Evolutionary conservation across 1,140 invertebrate genomes (phyloP).

Genomic region (Drosophila albomicans): DNA sequence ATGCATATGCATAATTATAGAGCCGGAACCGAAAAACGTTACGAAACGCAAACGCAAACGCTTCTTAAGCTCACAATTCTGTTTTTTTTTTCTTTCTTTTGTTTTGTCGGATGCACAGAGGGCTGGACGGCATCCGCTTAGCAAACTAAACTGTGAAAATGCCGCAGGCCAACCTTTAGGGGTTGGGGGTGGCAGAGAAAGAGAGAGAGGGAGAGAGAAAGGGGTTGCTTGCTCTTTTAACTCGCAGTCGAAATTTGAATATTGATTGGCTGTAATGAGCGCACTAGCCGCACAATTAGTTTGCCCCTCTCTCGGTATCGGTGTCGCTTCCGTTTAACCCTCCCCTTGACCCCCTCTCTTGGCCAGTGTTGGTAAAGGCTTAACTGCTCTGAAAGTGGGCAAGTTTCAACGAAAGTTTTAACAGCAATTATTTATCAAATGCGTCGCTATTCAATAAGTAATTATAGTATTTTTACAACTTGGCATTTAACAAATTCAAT

Average conservation of each 20-base stretch:
- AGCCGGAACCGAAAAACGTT: constrained; percentile 59
- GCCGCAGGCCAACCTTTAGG: constrained; percentile 32
- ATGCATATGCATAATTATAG: constrained; percentile 82
- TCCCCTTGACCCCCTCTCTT: neutral
- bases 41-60: constrained; percentile 21
- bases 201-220: neutral
- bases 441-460: too few relatives aligned
- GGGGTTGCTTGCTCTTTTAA: neutral
- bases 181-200: too few relatives aligned
- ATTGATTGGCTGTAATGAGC: constrained; percentile 81
- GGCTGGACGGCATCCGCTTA: constrained; percentile 49
- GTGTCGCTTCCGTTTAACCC: constrained; percentile 25
- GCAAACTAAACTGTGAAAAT: constrained; percentile 80
- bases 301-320: constrained; percentile 6
- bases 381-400: neutral
- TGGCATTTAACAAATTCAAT: too few relatives aligned
- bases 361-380: constrained; percentile 2
- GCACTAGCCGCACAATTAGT: constrained; percentile 68
- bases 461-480: too few relatives aligned
- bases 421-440: too few relatives aligned
- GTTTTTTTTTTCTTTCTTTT: too few relatives aligned
- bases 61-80: neutral
- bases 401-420: too few relatives aligned
- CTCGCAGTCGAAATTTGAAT: constrained; percentile 67
- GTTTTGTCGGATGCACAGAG: neutral